Evolutionary conservation across 1,140 invertebrate genomes (phyloP), one percentile per base, ranked within the genome.

Genomic region (Latrodectus geometricus): DNA sequence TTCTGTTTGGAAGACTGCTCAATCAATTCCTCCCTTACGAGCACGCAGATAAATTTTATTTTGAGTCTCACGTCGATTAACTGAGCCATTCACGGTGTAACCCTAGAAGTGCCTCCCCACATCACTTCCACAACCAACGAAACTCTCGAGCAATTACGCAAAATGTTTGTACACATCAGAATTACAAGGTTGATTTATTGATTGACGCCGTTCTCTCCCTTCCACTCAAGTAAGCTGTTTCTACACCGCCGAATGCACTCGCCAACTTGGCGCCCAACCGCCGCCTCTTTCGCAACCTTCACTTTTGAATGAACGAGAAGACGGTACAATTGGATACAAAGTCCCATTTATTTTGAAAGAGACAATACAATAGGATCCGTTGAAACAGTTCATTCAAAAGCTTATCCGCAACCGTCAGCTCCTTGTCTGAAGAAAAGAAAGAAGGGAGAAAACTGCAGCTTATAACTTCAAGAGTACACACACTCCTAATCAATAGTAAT

Each of bases 131-230:
- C 11, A 11, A 61, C 54, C 54, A 35, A 61, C 54, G 17, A 11
- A 14, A 61, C 11, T 61, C 54, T 61, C 54, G 17, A 14, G 17
- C 54, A 61, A 61, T 61, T 61, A 61, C 54, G 54, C 54, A 61
- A 61, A 61, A 61, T 61, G 54, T 61, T 61, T 61, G 54, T 61
- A 61, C 54, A 61, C 54, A 61, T 61, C 54, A 61, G 54, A 61
- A 61, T 61, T 61, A 61, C 54, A 61, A 61, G 54, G 17, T 17
- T 17, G 54, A 61, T 61, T 61, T 61, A 61, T 61, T 61, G 54
- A 61, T 61, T 17, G 35, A 61, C 54, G 17, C 0, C 54, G 11
- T n/a, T n/a, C 54, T 61, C 8, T 17, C 54, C 54, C 5, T 35
- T 35, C 54, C 54, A 61, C 17, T 61, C 35, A 35, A 35, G 35